These are phyloP conservation scores for Imbricaverruca yamaguchii DNA, from an alignment of 2,888 invertebrate species.

Conservation along the genomic window DNA sequence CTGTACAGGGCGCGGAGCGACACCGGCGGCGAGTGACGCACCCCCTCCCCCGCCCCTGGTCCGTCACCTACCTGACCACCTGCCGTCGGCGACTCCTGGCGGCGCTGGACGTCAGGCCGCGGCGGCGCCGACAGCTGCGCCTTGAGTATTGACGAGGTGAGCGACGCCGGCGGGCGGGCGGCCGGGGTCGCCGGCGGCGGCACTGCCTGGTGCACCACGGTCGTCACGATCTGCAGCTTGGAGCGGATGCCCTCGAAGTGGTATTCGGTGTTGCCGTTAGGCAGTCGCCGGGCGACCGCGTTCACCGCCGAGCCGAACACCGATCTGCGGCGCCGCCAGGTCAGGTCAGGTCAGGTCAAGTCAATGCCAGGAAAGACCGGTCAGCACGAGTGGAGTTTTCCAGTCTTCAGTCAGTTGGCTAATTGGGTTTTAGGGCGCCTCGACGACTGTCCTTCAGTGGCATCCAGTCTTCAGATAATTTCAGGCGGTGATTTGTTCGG, in stretches of 20 bases:
- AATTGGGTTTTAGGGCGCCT: too few species aligned
- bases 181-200: conserved; percentile 25
- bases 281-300: conserved; percentile 26
- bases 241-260: conserved; percentile 33
- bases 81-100: background rate
- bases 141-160: conserved; percentile 72
- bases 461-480: too few species aligned
- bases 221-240: conserved; percentile 32
- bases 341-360: too few species aligned
- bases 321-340: background rate
- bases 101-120: conserved; percentile 26
- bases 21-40: too few species aligned
- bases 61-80: background rate
- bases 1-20: too few species aligned
- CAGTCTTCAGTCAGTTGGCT: too few species aligned
- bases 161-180: conserved; percentile 45
- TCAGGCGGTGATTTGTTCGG: too few species aligned
- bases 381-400: too few species aligned
- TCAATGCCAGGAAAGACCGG: too few species aligned
- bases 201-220: conserved; percentile 29
- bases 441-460: too few species aligned
- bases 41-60: too few species aligned
- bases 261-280: conserved; percentile 40
- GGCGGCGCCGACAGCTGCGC: conserved; percentile 70
- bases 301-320: conserved; percentile 37